These are phyloP conservation scores for Leptura quadrifasciata DNA, from an alignment of 2,888 invertebrate species.

Conservation along the genomic window DNA sequence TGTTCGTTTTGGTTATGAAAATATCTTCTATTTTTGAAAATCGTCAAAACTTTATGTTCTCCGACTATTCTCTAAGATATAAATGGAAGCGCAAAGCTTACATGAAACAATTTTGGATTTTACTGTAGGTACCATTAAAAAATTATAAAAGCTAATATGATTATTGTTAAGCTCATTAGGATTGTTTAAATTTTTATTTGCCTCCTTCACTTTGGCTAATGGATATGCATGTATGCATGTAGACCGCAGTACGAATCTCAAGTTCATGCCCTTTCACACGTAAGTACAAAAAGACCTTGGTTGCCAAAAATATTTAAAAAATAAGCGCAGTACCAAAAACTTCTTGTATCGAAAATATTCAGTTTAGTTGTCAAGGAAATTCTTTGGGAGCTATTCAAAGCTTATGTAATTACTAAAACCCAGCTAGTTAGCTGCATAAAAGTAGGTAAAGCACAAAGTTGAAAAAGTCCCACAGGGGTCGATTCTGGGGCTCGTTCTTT, in stretches of 20 bases:
- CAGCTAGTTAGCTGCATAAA: too few species aligned
- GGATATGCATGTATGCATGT: slow-evolving; percentile 55
- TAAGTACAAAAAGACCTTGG: slow-evolving; percentile 23
- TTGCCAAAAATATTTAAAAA: slow-evolving; percentile 28
- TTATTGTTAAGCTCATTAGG: slow-evolving; percentile 66
- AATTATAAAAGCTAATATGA: slow-evolving; percentile 67
- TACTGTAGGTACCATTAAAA: slow-evolving; percentile 61
- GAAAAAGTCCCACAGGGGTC: too few species aligned
- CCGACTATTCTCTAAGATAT: slow-evolving; percentile 47
- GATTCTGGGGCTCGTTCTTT: too few species aligned
- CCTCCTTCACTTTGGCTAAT: slow-evolving; percentile 46
- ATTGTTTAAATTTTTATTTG: slow-evolving; percentile 56
- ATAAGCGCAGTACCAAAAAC: too few species aligned
- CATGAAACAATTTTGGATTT: slow-evolving; percentile 54
- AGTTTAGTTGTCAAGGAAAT: too few species aligned
- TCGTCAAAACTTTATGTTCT: slow-evolving; percentile 41
- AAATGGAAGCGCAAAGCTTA: slow-evolving; percentile 64
- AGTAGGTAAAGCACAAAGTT: too few species aligned
- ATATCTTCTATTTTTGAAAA: slow-evolving; percentile 45
- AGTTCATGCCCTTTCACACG: slow-evolving; percentile 25
- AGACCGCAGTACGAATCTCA: slow-evolving; percentile 36
- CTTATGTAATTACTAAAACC: too few species aligned
- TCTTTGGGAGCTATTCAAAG: too few species aligned
- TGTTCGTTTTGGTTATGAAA: slow-evolving; percentile 42
- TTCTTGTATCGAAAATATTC: too few species aligned